These are phyloP conservation scores for Drosophila trichaetosa DNA, from an alignment of 2,888 invertebrate genomes.

Conservation along the genomic window DNA sequence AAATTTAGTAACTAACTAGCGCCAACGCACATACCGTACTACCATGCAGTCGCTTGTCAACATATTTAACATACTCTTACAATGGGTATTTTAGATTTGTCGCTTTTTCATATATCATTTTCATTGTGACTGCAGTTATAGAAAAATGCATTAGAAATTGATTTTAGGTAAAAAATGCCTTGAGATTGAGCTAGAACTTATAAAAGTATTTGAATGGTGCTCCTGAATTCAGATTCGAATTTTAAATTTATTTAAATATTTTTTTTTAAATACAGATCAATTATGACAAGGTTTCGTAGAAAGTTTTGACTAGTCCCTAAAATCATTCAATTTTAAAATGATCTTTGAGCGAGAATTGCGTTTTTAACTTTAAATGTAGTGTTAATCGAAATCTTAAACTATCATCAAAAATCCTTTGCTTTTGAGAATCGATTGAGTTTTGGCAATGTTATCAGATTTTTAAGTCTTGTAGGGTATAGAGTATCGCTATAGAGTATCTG, in stretches of 20 bases:
- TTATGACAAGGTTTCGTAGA: no score
- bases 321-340: background rate
- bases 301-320: no score
- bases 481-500: conserved; percentile 11
- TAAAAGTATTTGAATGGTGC: no score
- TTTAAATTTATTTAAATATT: no score
- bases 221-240: background rate
- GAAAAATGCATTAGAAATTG: background rate
- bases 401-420: background rate
- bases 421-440: background rate
- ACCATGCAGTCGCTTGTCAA: conserved; percentile 2
- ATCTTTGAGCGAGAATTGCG: background rate
- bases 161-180: no score
- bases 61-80: background rate
- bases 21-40: conserved; percentile 57
- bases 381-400: background rate
- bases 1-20: conserved; percentile 80
- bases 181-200: no score
- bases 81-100: background rate
- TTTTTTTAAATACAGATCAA: no score
- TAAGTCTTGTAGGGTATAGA: background rate
- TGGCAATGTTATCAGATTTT: background rate
- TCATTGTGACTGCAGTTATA: no score
- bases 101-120: background rate
- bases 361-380: background rate